Percentiles rank a stretch among this genome's conserved stretches.
phyloP scores from a whole-genome alignment of 2,113 vertebrate genomes.

The Thomomys bottae region DNA sequence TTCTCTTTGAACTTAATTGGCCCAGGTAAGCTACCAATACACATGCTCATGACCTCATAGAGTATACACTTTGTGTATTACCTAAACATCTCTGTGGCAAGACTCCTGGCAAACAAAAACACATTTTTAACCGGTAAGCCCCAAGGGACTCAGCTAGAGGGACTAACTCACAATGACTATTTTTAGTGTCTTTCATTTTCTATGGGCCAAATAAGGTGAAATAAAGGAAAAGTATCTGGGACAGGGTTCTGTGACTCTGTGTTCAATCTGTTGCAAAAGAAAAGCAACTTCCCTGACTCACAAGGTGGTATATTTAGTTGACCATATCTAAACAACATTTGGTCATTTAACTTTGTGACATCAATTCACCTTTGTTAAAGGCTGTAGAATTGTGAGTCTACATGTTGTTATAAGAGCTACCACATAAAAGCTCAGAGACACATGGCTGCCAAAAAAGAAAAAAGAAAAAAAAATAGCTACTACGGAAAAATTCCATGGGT shows the following conservation, averaged over 20 bases:
- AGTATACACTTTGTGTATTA: neutral
- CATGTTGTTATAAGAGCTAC: neutral
- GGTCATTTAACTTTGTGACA: neutral
- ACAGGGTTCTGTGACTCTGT: neutral
- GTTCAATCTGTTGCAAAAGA: neutral
- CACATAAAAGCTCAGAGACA: neutral
- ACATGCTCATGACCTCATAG: rapidly evolving
- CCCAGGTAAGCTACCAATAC: neutral
- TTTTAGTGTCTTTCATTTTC: neutral
- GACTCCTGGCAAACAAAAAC: neutral
- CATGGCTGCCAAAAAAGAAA: too few species aligned
- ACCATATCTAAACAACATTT: neutral
- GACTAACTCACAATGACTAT: neutral
- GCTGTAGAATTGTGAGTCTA: neutral
- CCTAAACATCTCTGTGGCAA: neutral
- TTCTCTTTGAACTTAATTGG: neutral
- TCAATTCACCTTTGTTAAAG: neutral
- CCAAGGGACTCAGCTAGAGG: neutral
- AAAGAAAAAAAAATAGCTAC: neutral
- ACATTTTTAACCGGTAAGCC: neutral
- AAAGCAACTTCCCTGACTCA: neutral
- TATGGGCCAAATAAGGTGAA: neutral
- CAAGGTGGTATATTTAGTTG: neutral
- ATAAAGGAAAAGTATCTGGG: neutral
- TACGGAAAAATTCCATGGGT: neutral